Base-by-base conservation (phyloP, 2,113 vertebrate genomes). In the Heliornis fulica region DNA sequence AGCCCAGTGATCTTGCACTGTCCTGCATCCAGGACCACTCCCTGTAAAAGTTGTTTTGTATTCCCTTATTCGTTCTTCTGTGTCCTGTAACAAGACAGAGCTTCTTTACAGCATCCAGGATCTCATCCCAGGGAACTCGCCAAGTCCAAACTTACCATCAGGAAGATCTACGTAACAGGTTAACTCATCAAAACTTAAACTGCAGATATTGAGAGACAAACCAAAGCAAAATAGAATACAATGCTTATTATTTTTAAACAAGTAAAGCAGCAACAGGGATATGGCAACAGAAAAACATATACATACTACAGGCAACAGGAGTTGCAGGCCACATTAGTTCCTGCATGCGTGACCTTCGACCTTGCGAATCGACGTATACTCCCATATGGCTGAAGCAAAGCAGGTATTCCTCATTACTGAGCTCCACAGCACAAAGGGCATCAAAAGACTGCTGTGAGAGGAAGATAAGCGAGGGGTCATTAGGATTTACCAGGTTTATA, bases 241-340 rank as follows among this genome's bases (percentile, higher is more conserved):
- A 71, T 36, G 96, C 95, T 45, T 78, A 91, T 87, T 54, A 89
- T 91, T 70, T 96, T 94, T 61, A 76, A 66, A 92, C 75, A 94
- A 78, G 54, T 89, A 83, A 97, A 96, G 97, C 97, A 86, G 96
- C 97, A 94, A 94, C 88, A 96, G 93, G 94, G 93, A 92, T 88
- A 97, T 93, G 97, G 97, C 97, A 97, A 98, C 98, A 98, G 96
- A 98, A 97, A 97, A 98, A 98, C 98, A 97, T 97, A 98, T 98
- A 99, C 99, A 92, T 99, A 99, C 99, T 99, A 98, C 99, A 99
- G 82, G 99, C 99, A 15, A 99, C 97, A 26, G 99, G 99, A 66
- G 98, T 98, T 87, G 99, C 98, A 70, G 99, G 99, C 99, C 99
- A 99, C 99, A 99, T 99, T 94, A 99, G 98, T 97, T 99, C 99